These are phyloP conservation scores for Amazona guildingii DNA, from an alignment of 2,113 vertebrate genomes.

Conservation along the genomic window DNA sequence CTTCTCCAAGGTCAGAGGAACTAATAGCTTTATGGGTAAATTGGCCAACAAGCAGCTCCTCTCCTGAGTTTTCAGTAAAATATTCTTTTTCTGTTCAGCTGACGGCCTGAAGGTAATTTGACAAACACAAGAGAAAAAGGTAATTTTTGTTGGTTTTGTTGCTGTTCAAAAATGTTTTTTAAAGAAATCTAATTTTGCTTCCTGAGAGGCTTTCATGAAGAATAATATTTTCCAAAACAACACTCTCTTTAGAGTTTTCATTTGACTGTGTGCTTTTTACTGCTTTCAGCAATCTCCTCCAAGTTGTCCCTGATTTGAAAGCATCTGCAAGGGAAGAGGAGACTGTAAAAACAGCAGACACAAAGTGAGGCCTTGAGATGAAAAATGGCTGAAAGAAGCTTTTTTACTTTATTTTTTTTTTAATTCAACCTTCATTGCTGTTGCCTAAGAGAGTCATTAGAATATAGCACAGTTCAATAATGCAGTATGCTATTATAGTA, in stretches of 20 bases:
- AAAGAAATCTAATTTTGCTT: slow-evolving; percentile 32
- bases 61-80: background rate
- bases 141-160: background rate
- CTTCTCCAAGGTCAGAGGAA: slow-evolving; percentile 24
- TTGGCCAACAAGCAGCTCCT: background rate
- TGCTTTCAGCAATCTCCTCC: background rate
- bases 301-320: slow-evolving; percentile 18
- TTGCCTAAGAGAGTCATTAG: background rate
- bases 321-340: background rate
- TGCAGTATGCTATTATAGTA: background rate
- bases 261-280: background rate
- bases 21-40: background rate
- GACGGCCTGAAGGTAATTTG: background rate
- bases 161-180: background rate
- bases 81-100: background rate
- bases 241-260: background rate
- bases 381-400: background rate
- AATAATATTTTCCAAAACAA: background rate
- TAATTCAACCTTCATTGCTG: background rate
- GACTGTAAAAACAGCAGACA: background rate
- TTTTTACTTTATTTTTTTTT: background rate
- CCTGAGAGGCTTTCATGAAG: slow-evolving; percentile 15
- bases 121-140: background rate
- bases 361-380: background rate
- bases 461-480: background rate